Percentiles rank a stretch among this genome's conserved stretches.
Conservation (phyloP, 2,113 vertebrate species). For the Stictonetta naevosa region DNA sequence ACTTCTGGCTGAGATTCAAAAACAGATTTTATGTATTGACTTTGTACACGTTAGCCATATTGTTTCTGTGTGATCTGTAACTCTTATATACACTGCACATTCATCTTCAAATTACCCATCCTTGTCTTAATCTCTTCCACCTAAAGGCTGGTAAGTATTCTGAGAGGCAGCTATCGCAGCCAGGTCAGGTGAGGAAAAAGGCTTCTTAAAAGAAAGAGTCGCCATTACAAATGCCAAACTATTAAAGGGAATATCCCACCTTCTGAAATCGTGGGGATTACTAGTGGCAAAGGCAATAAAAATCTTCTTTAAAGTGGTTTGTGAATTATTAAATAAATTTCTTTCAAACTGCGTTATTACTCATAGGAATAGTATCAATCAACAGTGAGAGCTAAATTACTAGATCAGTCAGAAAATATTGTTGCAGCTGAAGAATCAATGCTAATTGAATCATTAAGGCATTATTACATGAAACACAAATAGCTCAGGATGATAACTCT, state of each 20-base stretch:
- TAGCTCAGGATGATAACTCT: constrained; percentile 47
- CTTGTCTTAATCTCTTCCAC: constrained; percentile 16
- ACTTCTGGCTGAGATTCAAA: constrained; percentile 23
- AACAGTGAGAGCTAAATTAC: constrained; percentile 73
- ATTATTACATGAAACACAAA: constrained; percentile 67
- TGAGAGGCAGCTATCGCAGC: neutral
- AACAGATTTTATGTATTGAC: neutral
- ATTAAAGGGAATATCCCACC: neutral
- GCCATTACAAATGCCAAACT: neutral
- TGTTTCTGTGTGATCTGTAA: neutral
- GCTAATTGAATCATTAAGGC: constrained; percentile 79
- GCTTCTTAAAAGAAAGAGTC: neutral
- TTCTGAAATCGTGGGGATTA: constrained; percentile 35
- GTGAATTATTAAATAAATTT: constrained; percentile 69
- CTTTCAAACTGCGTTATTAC: constrained; percentile 69
- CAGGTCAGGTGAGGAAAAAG: neutral
- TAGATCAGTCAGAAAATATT: constrained; percentile 76
- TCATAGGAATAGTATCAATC: constrained; percentile 75
- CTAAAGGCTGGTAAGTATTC: neutral
- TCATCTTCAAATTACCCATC: neutral
- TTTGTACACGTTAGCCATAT: neutral
- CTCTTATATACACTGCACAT: neutral
- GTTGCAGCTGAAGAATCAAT: constrained; percentile 74
- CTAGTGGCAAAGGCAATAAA: constrained; percentile 36
- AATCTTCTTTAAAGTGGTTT: constrained; percentile 58